phyloP scores from a whole-genome alignment of 2,888 invertebrate genomes.

The Matsumyia berberina region DNA sequence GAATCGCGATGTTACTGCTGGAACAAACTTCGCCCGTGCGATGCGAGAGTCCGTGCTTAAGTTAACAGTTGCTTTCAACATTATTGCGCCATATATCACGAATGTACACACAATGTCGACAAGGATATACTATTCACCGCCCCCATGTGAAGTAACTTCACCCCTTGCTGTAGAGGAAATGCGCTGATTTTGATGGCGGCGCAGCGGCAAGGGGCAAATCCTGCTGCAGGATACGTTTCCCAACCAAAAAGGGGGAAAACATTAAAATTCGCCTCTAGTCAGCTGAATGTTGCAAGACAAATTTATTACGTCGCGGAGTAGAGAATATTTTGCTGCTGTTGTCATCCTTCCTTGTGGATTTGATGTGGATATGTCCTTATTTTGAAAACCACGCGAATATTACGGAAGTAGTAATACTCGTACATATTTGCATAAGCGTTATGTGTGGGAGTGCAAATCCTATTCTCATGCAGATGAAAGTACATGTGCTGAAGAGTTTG shows the following conservation, averaged over 20 bases:
- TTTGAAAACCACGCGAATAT: constrained; percentile 38
- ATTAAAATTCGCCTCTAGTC: constrained; percentile 36
- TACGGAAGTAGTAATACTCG: constrained; percentile 10
- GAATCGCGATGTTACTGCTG: constrained; percentile 24
- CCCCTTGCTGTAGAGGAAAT: constrained; percentile 6
- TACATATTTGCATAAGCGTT: constrained; percentile 15
- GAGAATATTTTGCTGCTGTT: constrained; percentile 41
- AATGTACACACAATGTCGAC: constrained; percentile 58
- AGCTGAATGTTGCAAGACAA: constrained; percentile 59
- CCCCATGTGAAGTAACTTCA: constrained; percentile 15
- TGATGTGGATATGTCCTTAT: constrained; percentile 16
- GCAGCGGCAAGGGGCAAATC: constrained; percentile 16
- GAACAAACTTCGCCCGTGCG: constrained; percentile 50
- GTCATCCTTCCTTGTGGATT: background rate
- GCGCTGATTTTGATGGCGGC: constrained; percentile 26
- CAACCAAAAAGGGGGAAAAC: constrained; percentile 9
- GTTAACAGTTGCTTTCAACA: constrained; percentile 70
- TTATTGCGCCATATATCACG: constrained; percentile 65
- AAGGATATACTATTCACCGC: constrained; percentile 32
- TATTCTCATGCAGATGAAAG: background rate
- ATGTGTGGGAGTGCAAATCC: constrained; percentile 11
- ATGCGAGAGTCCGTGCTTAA: constrained; percentile 64
- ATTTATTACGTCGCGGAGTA: constrained; percentile 47
- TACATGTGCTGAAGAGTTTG: constrained; percentile 1
- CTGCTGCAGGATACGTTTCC: constrained; percentile 23